Evolutionary conservation across 2,113 vertebrate genomes (phyloP), one percentile per base, ranked within the genome.

Genomic region (Cryptotis parvus): DNA sequence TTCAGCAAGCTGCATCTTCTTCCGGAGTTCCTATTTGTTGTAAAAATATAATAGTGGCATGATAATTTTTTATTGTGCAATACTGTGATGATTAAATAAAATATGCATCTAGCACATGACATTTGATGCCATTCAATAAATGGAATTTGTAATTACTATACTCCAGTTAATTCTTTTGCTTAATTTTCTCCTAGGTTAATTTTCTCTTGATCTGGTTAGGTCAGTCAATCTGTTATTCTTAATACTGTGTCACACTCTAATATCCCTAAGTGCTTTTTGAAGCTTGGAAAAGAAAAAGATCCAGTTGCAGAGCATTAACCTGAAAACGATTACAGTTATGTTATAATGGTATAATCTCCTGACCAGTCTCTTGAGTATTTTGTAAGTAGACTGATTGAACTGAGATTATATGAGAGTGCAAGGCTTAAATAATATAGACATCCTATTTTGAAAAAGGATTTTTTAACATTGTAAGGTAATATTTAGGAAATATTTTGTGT

Each of bases 101-200:
- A 85, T 69, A 69, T 58, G 76, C 66, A 63, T 70, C 91, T 43
- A 93, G 39, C 55, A 80, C n/a, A 33, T 63, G 35, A 39, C 15
- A 75, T 89, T 35, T 79, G 33, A 41, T 78, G 26, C 89, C 65
- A 74, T 89, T 91, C 66, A 81, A 69, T 90, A 81, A 69, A 39
- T 81, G 78, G 49, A 90, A 91, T n/a, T 39, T 69, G 22, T 84
- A 55, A 87, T 84, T 55, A 45, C 39, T 74, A 78, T 4, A 52
- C 27, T 1, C 0, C 27, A n/a, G 37, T 82, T 82, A 93, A 76
- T 83, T 90, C 66, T 49, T 69, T 86, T 88, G 73, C 39, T 89
- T 81, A 73, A 83, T 91, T 94, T 89, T 90, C 55, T 91, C 26
- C 29, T 73, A 45, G 87, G 77, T 87, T 65, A 65, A 49, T 61